Base-by-base conservation (phyloP, 2,113 vertebrate genomes). In the Pedionomus torquatus region DNA sequence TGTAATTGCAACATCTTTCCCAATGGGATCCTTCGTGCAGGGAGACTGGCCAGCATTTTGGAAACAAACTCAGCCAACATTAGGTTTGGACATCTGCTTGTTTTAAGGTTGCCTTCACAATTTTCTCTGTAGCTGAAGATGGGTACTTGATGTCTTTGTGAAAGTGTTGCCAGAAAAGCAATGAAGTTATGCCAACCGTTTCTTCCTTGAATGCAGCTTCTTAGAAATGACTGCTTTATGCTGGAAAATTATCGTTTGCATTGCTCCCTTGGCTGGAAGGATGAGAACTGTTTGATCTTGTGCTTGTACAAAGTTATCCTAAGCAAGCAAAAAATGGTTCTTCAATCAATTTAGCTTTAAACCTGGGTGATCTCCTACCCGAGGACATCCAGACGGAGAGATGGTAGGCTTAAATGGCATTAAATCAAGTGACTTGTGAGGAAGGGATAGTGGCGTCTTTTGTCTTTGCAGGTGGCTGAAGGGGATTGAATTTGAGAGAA, bases 31-130 rank as follows among this genome's bases (percentile, higher is more conserved):
- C 87, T 95, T 90, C 66, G 0, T 76, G 87, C 37, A 46, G 69
- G 76, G 81, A 80, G 68, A 82, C 74, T 80, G 83, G 95, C 91
- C 91, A 91, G 83, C 77, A 49, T 77, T 92, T 87, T 96, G 89
- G 89, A 91, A 96, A 28, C 43, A 35, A 91, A 96, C n/a, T 41
- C 58, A 74, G 70, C 75, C 93, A 92, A 31, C 93, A 79, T 83
- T 94, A 83, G 87, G 58, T 66, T 92, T 95, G 94, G 92, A 78
- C 95, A 96, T 96, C 93, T 97, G 94, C 89, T 97, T 95, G 64
- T 90, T 92, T 96, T 89, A 89, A 96, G 96, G 89, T 96, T 97
- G 83, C 87, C 91, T 96, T 96, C 95, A 97, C 91, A 97, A 96
- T 96, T 90, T 95, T 89, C 89, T 87, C 58, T 87, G 81, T 92